Evolutionary conservation across 2,797 vertebrate species (phyloP).

Genomic region (Hephaestus fuliginosus): DNA sequence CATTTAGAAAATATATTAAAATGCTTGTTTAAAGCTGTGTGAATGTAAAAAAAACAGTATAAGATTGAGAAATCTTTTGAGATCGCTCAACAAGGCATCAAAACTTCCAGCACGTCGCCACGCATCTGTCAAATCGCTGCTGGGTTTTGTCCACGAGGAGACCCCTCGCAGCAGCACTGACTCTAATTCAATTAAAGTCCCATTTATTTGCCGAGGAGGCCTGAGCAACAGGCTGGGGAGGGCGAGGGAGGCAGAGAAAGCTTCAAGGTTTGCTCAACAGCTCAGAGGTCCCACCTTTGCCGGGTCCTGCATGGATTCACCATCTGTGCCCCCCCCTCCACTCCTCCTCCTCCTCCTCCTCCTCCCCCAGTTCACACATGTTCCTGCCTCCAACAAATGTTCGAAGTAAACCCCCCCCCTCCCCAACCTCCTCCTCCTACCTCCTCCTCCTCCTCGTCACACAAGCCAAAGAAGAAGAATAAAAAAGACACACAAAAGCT

Average conservation of each 20-base stretch:
- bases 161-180: constrained; percentile 90
- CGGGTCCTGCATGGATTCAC: constrained; percentile 94
- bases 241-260: constrained; percentile 67
- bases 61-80: neutral
- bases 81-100: too few species aligned
- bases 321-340: constrained; percentile 96
- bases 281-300: constrained; percentile 94
- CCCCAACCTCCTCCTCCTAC: constrained; percentile 61
- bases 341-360: constrained; percentile 56
- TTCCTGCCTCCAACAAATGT: constrained; percentile 92
- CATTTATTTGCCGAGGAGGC: constrained; percentile 96
- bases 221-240: constrained; percentile 93
- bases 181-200: constrained; percentile 99
- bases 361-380: constrained; percentile 76
- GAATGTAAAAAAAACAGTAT: neutral
- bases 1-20: neutral
- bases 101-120: constrained; percentile 78
- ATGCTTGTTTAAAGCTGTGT: neutral
- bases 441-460: constrained; percentile 84
- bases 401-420: constrained; percentile 84
- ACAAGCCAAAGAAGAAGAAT: constrained; percentile 94
- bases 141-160: constrained; percentile 90
- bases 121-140: constrained; percentile 31
- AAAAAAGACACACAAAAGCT: constrained; percentile 95
- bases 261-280: constrained; percentile 93